Base-by-base conservation (phyloP, 2,797 vertebrate species). In the Epinephelus malabaricus region DNA sequence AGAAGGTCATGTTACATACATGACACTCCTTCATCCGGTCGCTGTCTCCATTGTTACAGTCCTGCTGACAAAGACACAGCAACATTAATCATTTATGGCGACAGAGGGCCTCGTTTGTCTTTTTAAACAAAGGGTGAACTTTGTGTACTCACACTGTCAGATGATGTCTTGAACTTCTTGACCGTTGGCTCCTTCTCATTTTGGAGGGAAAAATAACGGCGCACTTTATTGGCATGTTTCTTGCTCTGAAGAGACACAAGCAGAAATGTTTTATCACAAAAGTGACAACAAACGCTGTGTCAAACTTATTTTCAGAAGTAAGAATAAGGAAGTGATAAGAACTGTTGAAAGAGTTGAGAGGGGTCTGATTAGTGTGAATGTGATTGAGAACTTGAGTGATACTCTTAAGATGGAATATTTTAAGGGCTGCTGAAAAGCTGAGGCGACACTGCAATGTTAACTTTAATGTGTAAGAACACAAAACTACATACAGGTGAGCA, bases 211-310 rank as follows among this genome's bases (percentile, higher is more conserved):
- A 97, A 91, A 86, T 97, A 99, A 25, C 97, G 95, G 12, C 98
- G 96, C 76, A 98, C 97, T 95, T 98, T 99, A 94, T 98, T 99
- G 77, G 96, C 97, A 87, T 99, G 98, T 85, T 99, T 99, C 95
- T 97, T 99, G 92, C 98, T 99, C 98, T 98, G 91, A 43, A 90
- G 86, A 58, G 65, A 66, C 4, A 65, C 3, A 70, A 40, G 23
- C 10, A 66, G 17, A 68, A 68, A 59, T 6, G 1, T 40, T 70
- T 46, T 5, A 74, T 19, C 11, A 69, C 25, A 49, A 17, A 18
- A 18, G 5, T 5, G 15, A 47, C 47, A 49, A 49, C 7, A 46
- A 46, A 4, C 5, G 40, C 40, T 10, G 27, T 30, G 5, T 43
- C 40, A 10, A 11, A 43, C 11, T 43, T 11, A 43, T 3, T 11